phyloP scores from a whole-genome alignment of 64 coral and sea anemone genomes.

The Pocillopora damicornis region DNA sequence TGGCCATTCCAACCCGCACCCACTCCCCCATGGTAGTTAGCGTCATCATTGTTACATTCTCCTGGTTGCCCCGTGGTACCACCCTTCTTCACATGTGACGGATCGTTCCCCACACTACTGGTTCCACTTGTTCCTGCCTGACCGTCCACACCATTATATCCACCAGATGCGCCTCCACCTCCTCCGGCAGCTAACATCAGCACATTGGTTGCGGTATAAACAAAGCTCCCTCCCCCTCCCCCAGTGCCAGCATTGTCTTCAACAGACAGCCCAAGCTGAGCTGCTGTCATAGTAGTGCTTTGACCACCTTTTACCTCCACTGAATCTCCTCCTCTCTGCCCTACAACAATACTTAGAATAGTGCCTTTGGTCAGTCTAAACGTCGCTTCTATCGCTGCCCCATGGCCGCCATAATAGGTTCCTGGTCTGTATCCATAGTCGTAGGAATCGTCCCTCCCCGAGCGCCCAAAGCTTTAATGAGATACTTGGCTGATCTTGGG shows the following conservation, averaged over 20 bases:
- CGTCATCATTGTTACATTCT: conserved; percentile 26
- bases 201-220: conserved; percentile 8
- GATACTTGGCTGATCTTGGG: not conserved
- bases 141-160: conserved; percentile 42
- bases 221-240: conserved; percentile 29
- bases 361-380: conserved; percentile 25
- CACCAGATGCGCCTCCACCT: conserved; percentile 31
- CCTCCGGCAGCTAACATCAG: conserved; percentile 37
- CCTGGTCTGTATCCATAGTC: conserved; percentile 30
- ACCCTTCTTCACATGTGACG: not conserved
- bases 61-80: conserved; percentile 36
- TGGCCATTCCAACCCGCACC: conserved; percentile 30
- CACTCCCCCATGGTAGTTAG: conserved; percentile 38
- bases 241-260: conserved; percentile 61
- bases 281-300: conserved; percentile 39
- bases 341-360: conserved; percentile 32
- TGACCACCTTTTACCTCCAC: conserved; percentile 37
- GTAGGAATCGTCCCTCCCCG: conserved; percentile 21
- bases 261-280: conserved; percentile 41
- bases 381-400: not conserved
- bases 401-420: conserved; percentile 18
- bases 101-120: conserved; percentile 21
- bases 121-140: conserved; percentile 23
- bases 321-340: conserved; percentile 50
- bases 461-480: conserved; percentile 26